These are phyloP conservation scores for Erebia ligea DNA, from an alignment of 2,888 invertebrate genomes.

Conservation along the genomic window DNA sequence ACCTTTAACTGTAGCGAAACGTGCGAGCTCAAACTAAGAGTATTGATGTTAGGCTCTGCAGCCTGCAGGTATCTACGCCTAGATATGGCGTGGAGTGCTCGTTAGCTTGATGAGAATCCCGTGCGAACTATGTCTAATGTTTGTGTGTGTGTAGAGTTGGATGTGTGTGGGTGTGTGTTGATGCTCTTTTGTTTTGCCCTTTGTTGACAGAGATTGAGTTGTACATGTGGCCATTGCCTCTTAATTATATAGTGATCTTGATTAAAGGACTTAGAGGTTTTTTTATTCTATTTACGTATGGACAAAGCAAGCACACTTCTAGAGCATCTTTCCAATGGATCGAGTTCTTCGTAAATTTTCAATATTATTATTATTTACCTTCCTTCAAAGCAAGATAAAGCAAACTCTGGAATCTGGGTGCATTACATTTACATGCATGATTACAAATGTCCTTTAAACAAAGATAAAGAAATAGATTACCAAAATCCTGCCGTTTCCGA, in stretches of 20 bases:
- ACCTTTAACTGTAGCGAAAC: not conserved
- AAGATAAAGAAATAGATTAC: too few species aligned
- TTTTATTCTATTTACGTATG: not conserved
- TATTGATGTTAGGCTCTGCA: constrained; percentile 20
- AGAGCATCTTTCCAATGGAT: too few species aligned
- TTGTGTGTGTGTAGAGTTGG: constrained; percentile 8
- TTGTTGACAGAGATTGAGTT: constrained; percentile 24
- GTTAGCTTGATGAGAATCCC: constrained; percentile 41
- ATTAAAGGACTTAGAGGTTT: not conserved
- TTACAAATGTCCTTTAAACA: too few species aligned
- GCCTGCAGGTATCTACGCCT: constrained; percentile 21
- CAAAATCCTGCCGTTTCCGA: too few species aligned
- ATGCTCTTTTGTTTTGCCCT: constrained; percentile 33
- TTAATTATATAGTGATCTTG: constrained; percentile 12
- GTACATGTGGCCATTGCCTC: constrained; percentile 27
- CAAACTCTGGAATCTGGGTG: too few species aligned
- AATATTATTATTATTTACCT: too few species aligned
- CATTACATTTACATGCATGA: too few species aligned
- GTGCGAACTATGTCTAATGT: constrained; percentile 40
- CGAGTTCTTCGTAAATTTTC: too few species aligned
- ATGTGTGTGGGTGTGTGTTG: constrained; percentile 13
- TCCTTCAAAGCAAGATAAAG: too few species aligned
- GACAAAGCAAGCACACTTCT: not conserved
- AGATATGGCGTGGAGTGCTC: constrained; percentile 33
- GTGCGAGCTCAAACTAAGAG: not conserved